Evolutionary conservation across 1,140 invertebrate species (phyloP), one percentile per base, ranked within the genome.

Genomic region (Drosophila ambigua): DNA sequence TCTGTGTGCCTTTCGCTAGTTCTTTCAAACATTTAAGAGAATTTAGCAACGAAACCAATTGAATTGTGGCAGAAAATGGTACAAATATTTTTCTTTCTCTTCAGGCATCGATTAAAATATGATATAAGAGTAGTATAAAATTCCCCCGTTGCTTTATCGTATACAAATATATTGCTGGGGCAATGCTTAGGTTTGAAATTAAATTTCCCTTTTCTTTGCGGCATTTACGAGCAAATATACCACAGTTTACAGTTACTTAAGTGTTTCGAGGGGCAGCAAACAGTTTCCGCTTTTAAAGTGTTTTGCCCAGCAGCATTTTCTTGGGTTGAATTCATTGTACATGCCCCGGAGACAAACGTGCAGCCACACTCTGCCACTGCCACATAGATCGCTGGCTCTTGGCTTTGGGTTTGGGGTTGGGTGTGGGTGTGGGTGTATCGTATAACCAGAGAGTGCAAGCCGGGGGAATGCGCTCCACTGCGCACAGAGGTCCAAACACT

Each of bases 401-500:
- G 74, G 20, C 1, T 45, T 46, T 65, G 54, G 55, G 50, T 54
- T 5, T 44, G 49, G 55, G 50, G 50, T 5, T 44, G 49, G 61
- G 46, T 45, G 48, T 76, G 55, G 39, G 50, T 45, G 57, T 57
- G 49, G 51, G 39, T 20, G 11, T 13, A 39, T 39, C 35, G 35
- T 39, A 13, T 39, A 39, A 39, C 35, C 35, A 39, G 35, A 39
- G 35, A 39, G 35, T 39, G 35, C 23, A 58, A 54, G 8, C 43
- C 8, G 53, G 43, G 49, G 48, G 31, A 63, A 44, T 43, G 43
- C 50, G 72, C 80, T 69, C 50, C 61, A 55, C 46, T 84, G 80
- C 67, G 72, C 72, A 75, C 67, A 76, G 66, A 71, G 46, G 61
- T 82, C 65, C 44, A 72, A 84, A 72, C 72, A 64, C 52, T 57